These are phyloP conservation scores for Morpho deidamia DNA, from an alignment of 2,888 invertebrate genomes.

Conservation along the genomic window DNA sequence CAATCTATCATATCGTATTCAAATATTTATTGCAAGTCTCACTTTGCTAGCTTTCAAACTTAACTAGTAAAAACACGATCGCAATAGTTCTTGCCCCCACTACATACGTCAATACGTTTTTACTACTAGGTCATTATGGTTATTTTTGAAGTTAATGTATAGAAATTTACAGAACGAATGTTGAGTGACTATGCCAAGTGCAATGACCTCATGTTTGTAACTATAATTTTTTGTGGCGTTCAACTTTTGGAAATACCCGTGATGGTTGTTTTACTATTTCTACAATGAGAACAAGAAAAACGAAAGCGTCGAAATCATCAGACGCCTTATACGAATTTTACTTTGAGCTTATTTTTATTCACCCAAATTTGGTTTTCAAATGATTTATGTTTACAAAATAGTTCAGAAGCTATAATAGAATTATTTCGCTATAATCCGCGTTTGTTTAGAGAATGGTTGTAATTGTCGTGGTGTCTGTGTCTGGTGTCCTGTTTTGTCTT, in stretches of 20 bases:
- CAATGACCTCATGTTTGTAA: constrained; percentile 45
- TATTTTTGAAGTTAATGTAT: constrained; percentile 16
- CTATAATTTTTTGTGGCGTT: constrained; percentile 43
- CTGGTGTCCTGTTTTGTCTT: too few species aligned
- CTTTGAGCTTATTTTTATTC: constrained; percentile 9
- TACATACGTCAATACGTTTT: constrained; percentile 3
- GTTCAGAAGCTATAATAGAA: too few species aligned
- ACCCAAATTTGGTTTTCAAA: constrained; percentile 10
- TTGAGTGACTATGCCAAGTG: constrained; percentile 23
- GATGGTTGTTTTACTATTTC: constrained; percentile 32
- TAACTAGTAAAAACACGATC: not conserved
- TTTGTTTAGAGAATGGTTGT: too few species aligned
- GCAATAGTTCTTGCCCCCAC: not conserved
- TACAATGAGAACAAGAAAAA: constrained; percentile 16
- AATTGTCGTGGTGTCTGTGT: too few species aligned
- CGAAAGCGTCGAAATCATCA: constrained; percentile 9
- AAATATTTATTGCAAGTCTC: too few species aligned
- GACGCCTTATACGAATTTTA: constrained; percentile 3
- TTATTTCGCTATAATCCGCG: too few species aligned
- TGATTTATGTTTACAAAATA: constrained; percentile 1
- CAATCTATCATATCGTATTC: too few species aligned
- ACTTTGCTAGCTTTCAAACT: too few species aligned
- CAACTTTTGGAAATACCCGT: constrained; percentile 50
- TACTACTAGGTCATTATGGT: constrained; percentile 13
- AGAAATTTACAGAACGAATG: constrained; percentile 13